Base-by-base conservation (phyloP, 37 sponge, comb jelly and placozoan genomes). In the Beroe ovata region DNA sequence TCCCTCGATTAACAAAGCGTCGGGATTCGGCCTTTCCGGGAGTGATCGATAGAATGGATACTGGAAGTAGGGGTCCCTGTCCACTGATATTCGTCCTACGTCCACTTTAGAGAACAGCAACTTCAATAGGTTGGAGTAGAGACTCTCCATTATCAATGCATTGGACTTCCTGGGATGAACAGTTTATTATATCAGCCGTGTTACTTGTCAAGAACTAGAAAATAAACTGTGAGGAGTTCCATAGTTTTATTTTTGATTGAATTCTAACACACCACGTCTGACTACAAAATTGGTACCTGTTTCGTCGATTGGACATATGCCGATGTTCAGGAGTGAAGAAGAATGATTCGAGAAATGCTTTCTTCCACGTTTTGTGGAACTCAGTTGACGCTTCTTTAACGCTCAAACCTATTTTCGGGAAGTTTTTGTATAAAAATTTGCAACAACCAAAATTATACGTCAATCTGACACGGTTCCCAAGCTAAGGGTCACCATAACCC, bases 31-130 rank as follows among this genome's bases (percentile, higher is more conserved):
- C 69, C 30, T 18, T 29, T 30, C 69, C 25, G 69, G 69, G 36
- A 66, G 69, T 0, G 69, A 29, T 37, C 69, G 29, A 8, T 29
- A 66, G 69, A 66, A 66, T 14, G 69, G 69, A 30, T 66, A 18
- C 69, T 66, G 69, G 30, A 66, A 66, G 36, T 66, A 30, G 2
- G 69, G 32, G 35, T 66, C 69, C 16, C 69, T 66, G 36, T 66
- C 69, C 36, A 66, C 33, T 18, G 34, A 14, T 18, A 14, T 29
- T 16, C 34, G 33, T 37, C 34, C 34, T 18, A 25, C 34, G 69
- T 66, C 69, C 36, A 66, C 69, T 66, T 66, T 66, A 2, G 69
- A 14, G 69, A 34, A 33, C 36, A 66, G 30, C 11, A 29, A 30
- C 35, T 66, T 66, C 36, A 66, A 30, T 4, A 66, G 33, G 32